phyloP scores from a whole-genome alignment of 2,797 vertebrate genomes.

The Sandelia bainsii region DNA sequence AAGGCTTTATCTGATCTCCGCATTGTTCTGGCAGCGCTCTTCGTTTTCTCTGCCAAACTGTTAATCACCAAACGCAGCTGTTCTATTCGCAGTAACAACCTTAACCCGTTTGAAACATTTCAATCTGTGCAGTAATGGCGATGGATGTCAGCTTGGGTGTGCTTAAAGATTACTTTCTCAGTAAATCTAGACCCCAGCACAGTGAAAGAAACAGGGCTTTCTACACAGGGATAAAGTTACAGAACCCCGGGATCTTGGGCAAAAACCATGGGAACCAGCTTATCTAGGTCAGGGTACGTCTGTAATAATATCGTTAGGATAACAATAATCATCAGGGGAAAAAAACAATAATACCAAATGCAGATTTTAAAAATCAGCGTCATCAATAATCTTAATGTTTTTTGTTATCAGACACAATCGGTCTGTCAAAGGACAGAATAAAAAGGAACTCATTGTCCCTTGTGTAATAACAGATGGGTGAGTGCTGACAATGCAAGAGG shows the following conservation, averaged over 20 bases:
- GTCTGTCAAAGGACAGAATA: neutral
- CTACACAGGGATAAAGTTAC: conserved; percentile 78
- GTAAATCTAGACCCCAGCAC: conserved; percentile 71
- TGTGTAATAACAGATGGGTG: conserved; percentile 38
- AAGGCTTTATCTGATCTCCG: conserved; percentile 13
- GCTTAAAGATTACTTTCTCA: conserved; percentile 74
- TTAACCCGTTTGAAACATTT: conserved; percentile 2
- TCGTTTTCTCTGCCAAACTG: conserved; percentile 1
- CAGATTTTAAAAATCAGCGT: neutral
- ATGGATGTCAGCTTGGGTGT: conserved; percentile 44
- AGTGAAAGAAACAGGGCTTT: conserved; percentile 54
- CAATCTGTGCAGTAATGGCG: conserved; percentile 1
- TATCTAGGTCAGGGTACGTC: conserved; percentile 59
- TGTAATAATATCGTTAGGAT: conserved; percentile 68
- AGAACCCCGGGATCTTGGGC: conserved; percentile 68
- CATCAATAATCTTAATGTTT: conserved; percentile 7
- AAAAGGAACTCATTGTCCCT: conserved; percentile 42
- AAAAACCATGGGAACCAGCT: conserved; percentile 77
- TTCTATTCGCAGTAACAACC: conserved; percentile 9
- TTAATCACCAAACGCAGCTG: conserved; percentile 19
- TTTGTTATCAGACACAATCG: conserved; percentile 19
- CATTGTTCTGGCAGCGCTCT: conserved; percentile 10
- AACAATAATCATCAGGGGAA: conserved; percentile 57
- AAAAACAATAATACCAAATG: conserved; percentile 40
- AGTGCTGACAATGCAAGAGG: conserved; percentile 57